Conservation (phyloP, 2,797 vertebrate species). For the Trachurus trachurus region DNA sequence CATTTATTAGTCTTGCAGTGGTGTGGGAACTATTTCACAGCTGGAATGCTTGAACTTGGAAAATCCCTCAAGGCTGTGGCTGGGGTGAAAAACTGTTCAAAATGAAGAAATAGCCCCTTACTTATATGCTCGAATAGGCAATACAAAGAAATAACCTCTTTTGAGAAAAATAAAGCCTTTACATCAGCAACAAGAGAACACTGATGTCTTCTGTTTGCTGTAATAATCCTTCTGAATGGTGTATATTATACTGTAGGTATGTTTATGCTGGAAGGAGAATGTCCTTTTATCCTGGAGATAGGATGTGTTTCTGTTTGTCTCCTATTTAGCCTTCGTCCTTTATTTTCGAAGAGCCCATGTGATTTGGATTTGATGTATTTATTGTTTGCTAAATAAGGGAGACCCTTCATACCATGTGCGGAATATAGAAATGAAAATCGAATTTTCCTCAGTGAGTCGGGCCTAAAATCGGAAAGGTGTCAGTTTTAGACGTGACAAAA, state of each 20-base stretch:
- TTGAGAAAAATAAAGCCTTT: too few relatives aligned
- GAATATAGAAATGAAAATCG: conserved; percentile 32
- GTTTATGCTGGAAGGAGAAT: conserved; percentile 5
- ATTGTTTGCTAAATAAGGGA: conserved; percentile 4
- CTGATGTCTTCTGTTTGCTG: background rate
- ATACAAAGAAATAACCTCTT: background rate
- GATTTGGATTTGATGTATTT: conserved; percentile 18
- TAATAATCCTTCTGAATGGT: background rate
- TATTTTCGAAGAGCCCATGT: conserved; percentile 12
- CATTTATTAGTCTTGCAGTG: background rate
- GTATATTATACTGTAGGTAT: background rate
- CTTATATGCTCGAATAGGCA: background rate
- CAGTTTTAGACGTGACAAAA: conserved; percentile 44
- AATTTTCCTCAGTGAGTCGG: conserved; percentile 40
- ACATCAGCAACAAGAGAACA: background rate
- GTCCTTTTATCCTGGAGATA: background rate
- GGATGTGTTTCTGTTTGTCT: conserved; percentile 6
- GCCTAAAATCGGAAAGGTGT: conserved; percentile 38
- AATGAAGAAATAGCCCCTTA: background rate
- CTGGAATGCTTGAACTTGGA: conserved; percentile 2
- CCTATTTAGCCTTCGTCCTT: background rate
- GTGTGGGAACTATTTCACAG: conserved; percentile 22
- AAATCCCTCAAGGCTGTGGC: background rate
- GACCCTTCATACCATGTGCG: background rate
- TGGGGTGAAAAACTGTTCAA: background rate